A percentile compares a stretch with the other conserved stretches of the same genome.
Conservation (phyloP, 2,888 invertebrate species). For the Arge pagana region DNA sequence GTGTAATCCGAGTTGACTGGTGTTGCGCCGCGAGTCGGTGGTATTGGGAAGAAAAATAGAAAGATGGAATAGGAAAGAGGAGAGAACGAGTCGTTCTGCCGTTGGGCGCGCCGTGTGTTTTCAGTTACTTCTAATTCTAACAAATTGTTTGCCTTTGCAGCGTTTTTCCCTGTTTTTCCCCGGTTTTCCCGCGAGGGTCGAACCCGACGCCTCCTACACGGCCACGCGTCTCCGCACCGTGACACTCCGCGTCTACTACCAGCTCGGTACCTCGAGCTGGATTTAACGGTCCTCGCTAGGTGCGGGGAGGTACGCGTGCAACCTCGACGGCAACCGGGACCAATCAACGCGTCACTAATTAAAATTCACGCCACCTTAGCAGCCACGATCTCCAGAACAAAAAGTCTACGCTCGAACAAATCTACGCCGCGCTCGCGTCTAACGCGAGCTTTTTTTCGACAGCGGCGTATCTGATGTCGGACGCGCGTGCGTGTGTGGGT, state of each 20-base stretch:
- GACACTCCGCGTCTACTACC: no score
- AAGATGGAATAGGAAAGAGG: not conserved
- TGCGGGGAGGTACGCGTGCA: not conserved
- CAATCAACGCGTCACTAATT: constrained; percentile 29
- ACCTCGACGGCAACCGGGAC: constrained; percentile 15
- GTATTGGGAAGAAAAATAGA: constrained; percentile 1
- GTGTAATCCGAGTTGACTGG: constrained; percentile 20
- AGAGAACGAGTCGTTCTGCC: not conserved
- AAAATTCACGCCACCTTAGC: constrained; percentile 29
- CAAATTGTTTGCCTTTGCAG: constrained; percentile 25
- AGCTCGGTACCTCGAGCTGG: no score
- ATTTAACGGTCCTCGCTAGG: no score
- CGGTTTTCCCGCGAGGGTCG: constrained; percentile 4
- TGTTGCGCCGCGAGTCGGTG: constrained; percentile 6
- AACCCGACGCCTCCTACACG: not conserved
- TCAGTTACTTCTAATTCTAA: constrained; percentile 26
- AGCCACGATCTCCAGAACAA: constrained; percentile 20
- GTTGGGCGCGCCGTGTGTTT: constrained; percentile 23
- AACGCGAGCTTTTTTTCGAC: not conserved
- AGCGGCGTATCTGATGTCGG: constrained; percentile 20
- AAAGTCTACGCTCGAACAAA: not conserved
- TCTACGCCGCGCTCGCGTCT: not conserved
- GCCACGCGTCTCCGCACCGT: not conserved
- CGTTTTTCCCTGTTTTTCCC: no score
- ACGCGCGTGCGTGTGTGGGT: constrained; percentile 1